phyloP scores from a whole-genome alignment of 2,888 invertebrate genomes.

The Frankliniella fusca region DNA sequence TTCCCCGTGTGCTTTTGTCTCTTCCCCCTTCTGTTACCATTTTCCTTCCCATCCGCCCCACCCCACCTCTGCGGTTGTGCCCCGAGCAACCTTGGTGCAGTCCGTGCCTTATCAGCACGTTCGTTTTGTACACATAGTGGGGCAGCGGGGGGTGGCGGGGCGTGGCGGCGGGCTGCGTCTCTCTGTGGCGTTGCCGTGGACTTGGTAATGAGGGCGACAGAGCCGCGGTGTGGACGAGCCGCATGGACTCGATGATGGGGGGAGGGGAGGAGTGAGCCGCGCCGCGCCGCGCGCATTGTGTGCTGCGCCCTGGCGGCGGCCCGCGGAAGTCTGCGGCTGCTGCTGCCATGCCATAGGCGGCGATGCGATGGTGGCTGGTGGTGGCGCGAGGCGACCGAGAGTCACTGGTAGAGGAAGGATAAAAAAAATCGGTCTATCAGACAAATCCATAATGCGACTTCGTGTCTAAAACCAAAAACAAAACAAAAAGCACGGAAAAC shows the following conservation, averaged over 20 bases:
- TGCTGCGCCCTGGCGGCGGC: not conserved
- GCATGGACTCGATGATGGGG: not conserved
- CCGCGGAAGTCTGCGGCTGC: not conserved
- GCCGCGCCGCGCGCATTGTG: not conserved
- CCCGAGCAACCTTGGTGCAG: not conserved
- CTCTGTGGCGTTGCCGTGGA: no score
- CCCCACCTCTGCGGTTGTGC: no score
- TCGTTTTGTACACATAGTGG: not conserved
- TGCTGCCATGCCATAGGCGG: not conserved
- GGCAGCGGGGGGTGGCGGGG: not conserved
- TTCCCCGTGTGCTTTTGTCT: not conserved
- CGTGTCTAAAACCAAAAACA: no score
- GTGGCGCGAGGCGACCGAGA: no score
- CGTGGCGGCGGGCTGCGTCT: not conserved
- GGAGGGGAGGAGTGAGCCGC: no score
- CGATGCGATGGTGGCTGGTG: no score
- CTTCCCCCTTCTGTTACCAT: not conserved
- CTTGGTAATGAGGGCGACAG: no score
- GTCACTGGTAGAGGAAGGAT: no score
- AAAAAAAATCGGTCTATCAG: no score
- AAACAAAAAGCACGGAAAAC: no score
- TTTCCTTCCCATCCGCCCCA: not conserved
- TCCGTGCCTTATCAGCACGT: conserved; percentile 4
- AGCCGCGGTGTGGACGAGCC: not conserved
- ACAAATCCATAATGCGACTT: no score